Conservation (phyloP, 2,888 invertebrate species). For the Hyalella azteca region DNA sequence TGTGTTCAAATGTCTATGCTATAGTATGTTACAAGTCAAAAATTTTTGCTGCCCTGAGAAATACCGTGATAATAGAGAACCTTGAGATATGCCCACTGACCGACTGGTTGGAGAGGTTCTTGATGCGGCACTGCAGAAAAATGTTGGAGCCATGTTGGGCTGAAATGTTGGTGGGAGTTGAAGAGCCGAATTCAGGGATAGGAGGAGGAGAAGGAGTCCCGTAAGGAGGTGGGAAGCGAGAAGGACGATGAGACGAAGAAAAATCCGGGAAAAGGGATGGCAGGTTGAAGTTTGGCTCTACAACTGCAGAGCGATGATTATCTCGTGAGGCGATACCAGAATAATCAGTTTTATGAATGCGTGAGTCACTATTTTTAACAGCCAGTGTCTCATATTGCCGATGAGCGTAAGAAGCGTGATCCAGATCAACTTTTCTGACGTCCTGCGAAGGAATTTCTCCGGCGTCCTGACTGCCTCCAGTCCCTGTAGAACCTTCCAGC, state of each 20-base stretch:
- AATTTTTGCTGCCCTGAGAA: too few relatives aligned
- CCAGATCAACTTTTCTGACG: slow-evolving; percentile 5
- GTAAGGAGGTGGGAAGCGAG: neutral
- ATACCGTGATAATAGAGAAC: too few relatives aligned
- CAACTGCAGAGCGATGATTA: neutral
- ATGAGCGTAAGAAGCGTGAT: slow-evolving; percentile 4
- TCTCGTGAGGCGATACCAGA: neutral
- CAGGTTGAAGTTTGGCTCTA: neutral
- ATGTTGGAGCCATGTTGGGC: slow-evolving; percentile 90
- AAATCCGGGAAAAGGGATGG: neutral
- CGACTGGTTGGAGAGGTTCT: slow-evolving; percentile 77
- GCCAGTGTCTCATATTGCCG: neutral
- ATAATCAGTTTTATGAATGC: slow-evolving; percentile 8
- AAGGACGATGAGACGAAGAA: neutral
- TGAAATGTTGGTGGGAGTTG: slow-evolving; percentile 79
- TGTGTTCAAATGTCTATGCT: too few relatives aligned
- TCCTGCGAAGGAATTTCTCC: neutral
- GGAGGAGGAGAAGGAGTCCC: slow-evolving; percentile 22
- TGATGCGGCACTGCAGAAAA: slow-evolving; percentile 87
- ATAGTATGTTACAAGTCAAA: too few relatives aligned
- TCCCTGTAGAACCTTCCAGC: neutral
- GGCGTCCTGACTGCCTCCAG: neutral
- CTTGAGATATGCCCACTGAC: slow-evolving; percentile 55
- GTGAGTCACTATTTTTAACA: slow-evolving; percentile 4
- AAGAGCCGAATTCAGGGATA: slow-evolving; percentile 59